phyloP scores from a whole-genome alignment of 2,113 vertebrate species.

The Ibidorhyncha struthersii region DNA sequence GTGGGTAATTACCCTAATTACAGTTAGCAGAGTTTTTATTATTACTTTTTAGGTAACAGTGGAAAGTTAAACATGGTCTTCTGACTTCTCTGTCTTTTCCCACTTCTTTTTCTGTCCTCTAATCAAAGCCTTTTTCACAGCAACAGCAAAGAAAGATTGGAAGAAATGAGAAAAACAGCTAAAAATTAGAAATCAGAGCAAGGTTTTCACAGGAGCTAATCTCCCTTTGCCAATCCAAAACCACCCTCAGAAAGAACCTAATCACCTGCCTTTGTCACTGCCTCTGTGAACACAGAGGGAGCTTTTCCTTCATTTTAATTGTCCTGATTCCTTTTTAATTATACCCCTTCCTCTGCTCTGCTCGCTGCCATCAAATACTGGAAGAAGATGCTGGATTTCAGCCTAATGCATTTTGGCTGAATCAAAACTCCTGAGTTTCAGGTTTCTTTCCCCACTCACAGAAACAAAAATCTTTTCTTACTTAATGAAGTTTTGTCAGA shows the following conservation, averaged over 20 bases:
- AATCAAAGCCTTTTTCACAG: neutral
- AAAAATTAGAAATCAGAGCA: neutral
- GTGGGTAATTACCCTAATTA: neutral
- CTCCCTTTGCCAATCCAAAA: neutral
- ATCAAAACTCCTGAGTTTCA: slow-evolving; percentile 2
- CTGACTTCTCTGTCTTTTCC: neutral
- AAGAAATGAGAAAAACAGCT: neutral
- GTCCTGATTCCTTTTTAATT: slow-evolving; percentile 8
- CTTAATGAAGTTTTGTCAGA: neutral
- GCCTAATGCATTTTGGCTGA: neutral
- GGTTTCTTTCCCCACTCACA: neutral
- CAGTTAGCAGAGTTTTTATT: neutral
- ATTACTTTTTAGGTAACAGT: neutral
- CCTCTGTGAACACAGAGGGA: neutral
- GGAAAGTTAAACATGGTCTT: neutral
- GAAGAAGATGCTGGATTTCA: neutral
- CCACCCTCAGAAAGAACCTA: neutral
- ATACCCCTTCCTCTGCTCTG: neutral
- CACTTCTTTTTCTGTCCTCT: neutral
- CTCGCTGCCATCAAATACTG: neutral
- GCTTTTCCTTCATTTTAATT: neutral
- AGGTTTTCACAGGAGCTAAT: neutral
- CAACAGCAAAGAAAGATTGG: neutral
- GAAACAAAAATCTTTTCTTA: neutral
- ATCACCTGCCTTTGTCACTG: neutral